Evolutionary conservation across 2,113 vertebrate species (phyloP).

Genomic region (Colistium nudipinnis): DNA sequence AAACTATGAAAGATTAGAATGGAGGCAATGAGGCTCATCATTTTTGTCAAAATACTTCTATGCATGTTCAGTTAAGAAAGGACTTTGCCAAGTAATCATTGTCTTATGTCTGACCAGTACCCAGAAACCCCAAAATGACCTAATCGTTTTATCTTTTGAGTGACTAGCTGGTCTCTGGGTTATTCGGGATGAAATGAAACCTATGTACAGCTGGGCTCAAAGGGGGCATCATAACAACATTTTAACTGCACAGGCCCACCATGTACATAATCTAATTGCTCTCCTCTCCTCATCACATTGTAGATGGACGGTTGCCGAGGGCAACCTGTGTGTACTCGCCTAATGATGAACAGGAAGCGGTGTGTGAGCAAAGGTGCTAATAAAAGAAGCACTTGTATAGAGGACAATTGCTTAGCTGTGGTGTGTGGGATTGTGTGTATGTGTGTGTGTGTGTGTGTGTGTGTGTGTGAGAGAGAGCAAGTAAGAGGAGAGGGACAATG

Average conservation of each 20-base stretch:
- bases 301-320: constrained; percentile 78
- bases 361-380: constrained; percentile 75
- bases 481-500: constrained; percentile 68
- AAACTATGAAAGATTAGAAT: too few species aligned
- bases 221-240: neutral
- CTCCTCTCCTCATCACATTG: constrained; percentile 62
- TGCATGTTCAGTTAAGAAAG: too few species aligned
- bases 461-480: constrained; percentile 26
- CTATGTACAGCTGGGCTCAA: neutral
- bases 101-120: too few species aligned
- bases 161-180: neutral
- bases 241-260: too few species aligned
- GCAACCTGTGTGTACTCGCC: constrained; percentile 81
- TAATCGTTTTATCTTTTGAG: neutral
- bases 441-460: constrained; percentile 23
- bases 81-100: too few species aligned
- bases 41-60: too few species aligned
- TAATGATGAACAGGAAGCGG: constrained; percentile 76
- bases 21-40: too few species aligned
- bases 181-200: neutral
- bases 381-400: constrained; percentile 76
- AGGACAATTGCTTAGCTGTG: constrained; percentile 58
- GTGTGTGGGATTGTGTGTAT: constrained; percentile 17
- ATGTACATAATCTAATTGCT: too few species aligned
- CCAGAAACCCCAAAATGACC: too few species aligned